Base-by-base conservation (phyloP, 2,797 vertebrate genomes). In the Pogonophryne albipinna region DNA sequence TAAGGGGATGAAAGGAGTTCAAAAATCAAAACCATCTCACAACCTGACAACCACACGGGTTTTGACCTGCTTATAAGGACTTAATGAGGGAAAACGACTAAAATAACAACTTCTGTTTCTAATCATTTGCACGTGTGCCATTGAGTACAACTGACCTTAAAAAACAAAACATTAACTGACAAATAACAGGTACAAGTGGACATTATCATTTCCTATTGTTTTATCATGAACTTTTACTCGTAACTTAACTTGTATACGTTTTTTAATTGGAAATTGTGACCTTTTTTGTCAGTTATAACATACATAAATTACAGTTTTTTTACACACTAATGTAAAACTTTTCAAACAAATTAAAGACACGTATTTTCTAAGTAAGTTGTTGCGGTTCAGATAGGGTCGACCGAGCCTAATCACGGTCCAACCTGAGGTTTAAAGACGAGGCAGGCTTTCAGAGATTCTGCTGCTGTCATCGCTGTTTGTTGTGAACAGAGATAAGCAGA, bases 401-500 rank as follows among this genome's bases (percentile, higher is more conserved):
- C 10, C 9, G 44, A n/a, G 46, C 62, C 62, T 79, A 79, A 86
- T 83, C 76, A 68, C 80, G 61, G 78, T 52, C 23, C 38, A 50
- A 4, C 52, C 44, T 66, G 71, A 51, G 63, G 31, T 75, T 65
- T 11, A 49, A 45, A 71, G 27, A 12, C 45, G 58, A 14, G 60
- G 67, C 66, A 16, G 15, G 20, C 19, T 3, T 9, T 38, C 34
- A 6, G 34, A 38, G 20, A 53, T 61, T 70, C 74, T 52, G 67
- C 72, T 16, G 79, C 74, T 88, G 85, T 86, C 82, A 77, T 55
- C 78, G 57, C 78, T 27, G 84, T 53, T 60, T 66, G 71, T 83
- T 71, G 52, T 38, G 56, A 69, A 56, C 52, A 14, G 6, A 74
- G 66, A 84, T 76, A 83, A 72, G 41, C 50, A 27, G 6, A 61